Conservation (phyloP, 2,797 vertebrate species). For the Centroberyx gerrardi region DNA sequence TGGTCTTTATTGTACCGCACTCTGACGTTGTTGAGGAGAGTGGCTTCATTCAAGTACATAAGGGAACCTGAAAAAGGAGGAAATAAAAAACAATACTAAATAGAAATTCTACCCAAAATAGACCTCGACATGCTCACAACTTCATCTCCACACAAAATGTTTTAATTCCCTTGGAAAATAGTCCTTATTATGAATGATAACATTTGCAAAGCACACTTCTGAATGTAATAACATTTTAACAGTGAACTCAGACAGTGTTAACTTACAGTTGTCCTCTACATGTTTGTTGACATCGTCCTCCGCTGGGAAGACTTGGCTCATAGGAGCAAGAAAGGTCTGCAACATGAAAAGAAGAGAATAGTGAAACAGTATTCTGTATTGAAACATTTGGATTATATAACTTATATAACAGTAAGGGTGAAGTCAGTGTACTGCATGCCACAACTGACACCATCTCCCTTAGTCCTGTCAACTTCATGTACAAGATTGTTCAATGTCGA, state of each 20-base stretch:
- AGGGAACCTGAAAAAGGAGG: slow-evolving; percentile 89
- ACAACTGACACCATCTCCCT: slow-evolving; percentile 8
- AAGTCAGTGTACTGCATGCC: background rate
- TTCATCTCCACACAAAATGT: background rate
- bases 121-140: background rate
- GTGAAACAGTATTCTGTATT: slow-evolving; percentile 20
- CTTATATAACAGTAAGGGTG: background rate
- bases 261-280: slow-evolving; percentile 99
- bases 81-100: slow-evolving; percentile 2
- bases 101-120: background rate
- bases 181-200: background rate
- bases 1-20: slow-evolving; percentile 97
- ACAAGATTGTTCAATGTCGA: slow-evolving; percentile 23
- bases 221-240: background rate
- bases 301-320: slow-evolving; percentile 97
- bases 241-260: slow-evolving; percentile 11
- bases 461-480: background rate
- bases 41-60: slow-evolving; percentile 99
- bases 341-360: slow-evolving; percentile 51
- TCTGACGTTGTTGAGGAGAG: slow-evolving; percentile 96
- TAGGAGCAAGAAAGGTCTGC: slow-evolving; percentile 93
- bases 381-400: slow-evolving; percentile 7
- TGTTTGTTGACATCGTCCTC: slow-evolving; percentile 98
- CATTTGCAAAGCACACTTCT: background rate
- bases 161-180: background rate